These are phyloP conservation scores for Biston stratarius DNA, from an alignment of 2,888 invertebrate species.

Conservation along the genomic window DNA sequence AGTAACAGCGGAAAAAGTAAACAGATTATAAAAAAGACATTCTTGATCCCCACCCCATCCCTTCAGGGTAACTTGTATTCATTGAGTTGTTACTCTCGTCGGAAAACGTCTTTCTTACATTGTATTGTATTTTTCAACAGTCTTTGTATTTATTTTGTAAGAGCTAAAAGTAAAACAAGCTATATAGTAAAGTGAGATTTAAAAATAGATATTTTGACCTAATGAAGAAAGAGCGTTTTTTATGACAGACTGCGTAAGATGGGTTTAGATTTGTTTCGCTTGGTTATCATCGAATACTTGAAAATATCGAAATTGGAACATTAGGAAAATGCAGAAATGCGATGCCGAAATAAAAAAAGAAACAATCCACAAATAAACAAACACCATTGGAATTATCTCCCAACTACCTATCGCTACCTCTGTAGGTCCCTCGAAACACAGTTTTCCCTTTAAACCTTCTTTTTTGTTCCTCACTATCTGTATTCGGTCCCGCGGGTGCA, in stretches of 20 bases:
- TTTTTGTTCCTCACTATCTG: conserved; percentile 63
- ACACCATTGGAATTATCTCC: conserved; percentile 31
- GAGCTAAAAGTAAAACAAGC: neutral
- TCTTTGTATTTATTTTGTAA: neutral
- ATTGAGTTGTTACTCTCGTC: conserved; percentile 45
- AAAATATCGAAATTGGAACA: too few relatives aligned
- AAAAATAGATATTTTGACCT: too few relatives aligned
- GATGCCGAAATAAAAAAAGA: neutral
- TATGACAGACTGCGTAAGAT: too few relatives aligned
- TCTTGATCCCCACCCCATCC: conserved; percentile 58
- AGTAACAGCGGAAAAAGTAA: conserved; percentile 73
- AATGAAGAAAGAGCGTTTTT: too few relatives aligned
- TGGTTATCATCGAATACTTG: too few relatives aligned
- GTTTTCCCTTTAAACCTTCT: conserved; percentile 70
- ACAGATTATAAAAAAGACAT: conserved; percentile 84
- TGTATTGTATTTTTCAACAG: conserved; percentile 10
- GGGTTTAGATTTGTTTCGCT: too few relatives aligned
- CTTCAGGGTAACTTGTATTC: conserved; percentile 63
- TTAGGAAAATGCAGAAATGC: too few relatives aligned
- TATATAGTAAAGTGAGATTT: neutral
- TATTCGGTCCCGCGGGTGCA: conserved; percentile 77
- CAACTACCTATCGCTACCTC: conserved; percentile 31
- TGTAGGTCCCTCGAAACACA: conserved; percentile 49
- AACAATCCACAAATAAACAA: conserved; percentile 37
- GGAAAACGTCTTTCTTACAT: conserved; percentile 33